phyloP scores from a whole-genome alignment of 1,140 invertebrate genomes.

The Aphis gossypii region DNA sequence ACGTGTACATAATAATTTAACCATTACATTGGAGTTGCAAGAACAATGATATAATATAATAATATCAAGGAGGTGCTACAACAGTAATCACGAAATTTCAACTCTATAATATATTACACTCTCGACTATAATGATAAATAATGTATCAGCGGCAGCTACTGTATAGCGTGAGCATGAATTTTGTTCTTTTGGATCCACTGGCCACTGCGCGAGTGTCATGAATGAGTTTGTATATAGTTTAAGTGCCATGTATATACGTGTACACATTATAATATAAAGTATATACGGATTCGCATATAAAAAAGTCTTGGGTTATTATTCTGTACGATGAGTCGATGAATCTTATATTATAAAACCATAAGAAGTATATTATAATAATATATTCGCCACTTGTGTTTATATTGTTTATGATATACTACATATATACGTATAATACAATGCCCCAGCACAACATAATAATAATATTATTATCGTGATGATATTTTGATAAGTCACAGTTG shows the following conservation, averaged over 20 bases:
- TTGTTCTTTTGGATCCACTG: not conserved
- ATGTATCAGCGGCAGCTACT: too few species aligned
- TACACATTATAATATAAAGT: not conserved
- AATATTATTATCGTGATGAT: not conserved
- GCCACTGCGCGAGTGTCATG: not conserved
- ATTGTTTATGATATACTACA: not conserved
- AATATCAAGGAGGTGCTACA: not conserved
- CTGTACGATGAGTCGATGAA: not conserved
- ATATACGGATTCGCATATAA: not conserved
- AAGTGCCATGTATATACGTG: not conserved
- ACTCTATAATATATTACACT: not conserved
- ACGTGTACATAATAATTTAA: not conserved
- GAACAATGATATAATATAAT: not conserved
- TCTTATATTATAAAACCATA: too few species aligned
- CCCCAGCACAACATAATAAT: not conserved
- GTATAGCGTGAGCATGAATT: not conserved
- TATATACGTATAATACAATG: not conserved
- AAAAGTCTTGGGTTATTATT: not conserved
- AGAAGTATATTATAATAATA: not conserved
- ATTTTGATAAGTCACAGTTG: constrained; percentile 17
- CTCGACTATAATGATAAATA: not conserved
- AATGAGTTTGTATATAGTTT: not conserved
- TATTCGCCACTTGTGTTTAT: not conserved
- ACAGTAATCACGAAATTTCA: not conserved
- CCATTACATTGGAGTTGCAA: not conserved